These are phyloP conservation scores for Brevimyrus niger DNA, from an alignment of 2,113 vertebrate species.

Conservation along the genomic window DNA sequence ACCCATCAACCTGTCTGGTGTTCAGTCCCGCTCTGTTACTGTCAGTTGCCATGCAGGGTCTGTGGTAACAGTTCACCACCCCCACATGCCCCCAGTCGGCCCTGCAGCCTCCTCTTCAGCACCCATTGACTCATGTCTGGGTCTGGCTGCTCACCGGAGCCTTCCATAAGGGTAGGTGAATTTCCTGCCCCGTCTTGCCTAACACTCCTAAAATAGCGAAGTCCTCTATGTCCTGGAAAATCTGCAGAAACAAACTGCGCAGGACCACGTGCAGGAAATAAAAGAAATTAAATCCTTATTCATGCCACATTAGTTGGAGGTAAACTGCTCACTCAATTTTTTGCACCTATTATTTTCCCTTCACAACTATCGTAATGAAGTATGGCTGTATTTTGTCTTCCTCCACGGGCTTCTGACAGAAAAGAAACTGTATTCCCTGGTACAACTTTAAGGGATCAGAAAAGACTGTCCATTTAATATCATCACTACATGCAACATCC, in stretches of 20 bases:
- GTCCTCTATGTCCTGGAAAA: conserved; percentile 8
- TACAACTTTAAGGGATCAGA: conserved; percentile 10
- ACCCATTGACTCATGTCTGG: conserved; percentile 22
- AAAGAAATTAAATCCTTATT: neutral
- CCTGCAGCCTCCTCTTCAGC: neutral
- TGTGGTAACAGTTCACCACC: neutral
- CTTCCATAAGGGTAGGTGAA: conserved; percentile 13
- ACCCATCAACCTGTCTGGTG: neutral
- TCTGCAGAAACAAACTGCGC: neutral
- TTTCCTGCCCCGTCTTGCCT: neutral
- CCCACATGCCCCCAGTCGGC: neutral
- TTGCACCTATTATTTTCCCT: conserved; percentile 22
- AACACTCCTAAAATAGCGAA: conserved; percentile 18
- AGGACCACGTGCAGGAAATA: neutral
- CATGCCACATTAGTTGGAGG: neutral
- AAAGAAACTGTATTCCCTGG: conserved; percentile 23
- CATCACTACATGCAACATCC: neutral
- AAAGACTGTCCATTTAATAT: conserved; percentile 13
- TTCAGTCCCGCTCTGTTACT: neutral
- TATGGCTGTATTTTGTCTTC: conserved; percentile 23
- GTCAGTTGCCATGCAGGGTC: neutral
- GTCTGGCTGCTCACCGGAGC: neutral
- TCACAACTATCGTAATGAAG: conserved; percentile 32
- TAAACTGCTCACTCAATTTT: neutral
- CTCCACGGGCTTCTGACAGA: conserved; percentile 26